Conservation (phyloP, 2,888 invertebrate genomes). For the Sinhomidia bicolor region DNA sequence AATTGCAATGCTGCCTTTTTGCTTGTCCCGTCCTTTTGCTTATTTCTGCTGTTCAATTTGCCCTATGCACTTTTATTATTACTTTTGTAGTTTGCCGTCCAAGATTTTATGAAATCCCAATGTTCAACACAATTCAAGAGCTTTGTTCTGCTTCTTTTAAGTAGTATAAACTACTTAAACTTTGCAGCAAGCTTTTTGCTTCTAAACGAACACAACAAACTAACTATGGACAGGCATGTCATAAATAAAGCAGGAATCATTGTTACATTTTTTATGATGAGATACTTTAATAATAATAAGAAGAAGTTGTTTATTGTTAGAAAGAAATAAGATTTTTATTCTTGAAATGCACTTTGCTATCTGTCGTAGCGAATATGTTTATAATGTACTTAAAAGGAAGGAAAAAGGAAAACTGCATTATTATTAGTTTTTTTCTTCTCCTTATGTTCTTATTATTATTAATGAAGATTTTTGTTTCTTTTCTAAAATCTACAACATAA, state of each 20-base stretch:
- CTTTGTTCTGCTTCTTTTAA: too few species aligned
- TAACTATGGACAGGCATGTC: too few species aligned
- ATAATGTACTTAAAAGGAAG: slow-evolving; percentile 1
- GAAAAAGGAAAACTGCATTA: slow-evolving; percentile 46
- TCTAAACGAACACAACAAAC: too few species aligned
- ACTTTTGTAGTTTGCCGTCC: neutral
- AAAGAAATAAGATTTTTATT: neutral
- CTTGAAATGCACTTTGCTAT: neutral
- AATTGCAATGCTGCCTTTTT: neutral
- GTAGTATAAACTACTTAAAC: too few species aligned
- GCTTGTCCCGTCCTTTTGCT: neutral
- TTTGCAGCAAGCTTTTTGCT: neutral
- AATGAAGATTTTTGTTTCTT: slow-evolving; percentile 41
- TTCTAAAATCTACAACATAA: slow-evolving; percentile 2
- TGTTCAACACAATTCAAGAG: too few species aligned
- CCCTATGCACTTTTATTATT: neutral
- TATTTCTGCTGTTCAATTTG: neutral
- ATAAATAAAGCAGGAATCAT: neutral
- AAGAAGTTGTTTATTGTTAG: neutral
- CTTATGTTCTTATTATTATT: slow-evolving; percentile 13
- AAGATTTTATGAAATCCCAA: too few species aligned
- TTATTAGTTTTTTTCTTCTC: neutral
- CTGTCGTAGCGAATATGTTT: neutral
- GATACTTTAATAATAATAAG: neutral
- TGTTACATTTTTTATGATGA: slow-evolving; percentile 7